These are phyloP conservation scores for Macroteleia sp. DNA, from an alignment of 2,888 invertebrate genomes.

Conservation along the genomic window DNA sequence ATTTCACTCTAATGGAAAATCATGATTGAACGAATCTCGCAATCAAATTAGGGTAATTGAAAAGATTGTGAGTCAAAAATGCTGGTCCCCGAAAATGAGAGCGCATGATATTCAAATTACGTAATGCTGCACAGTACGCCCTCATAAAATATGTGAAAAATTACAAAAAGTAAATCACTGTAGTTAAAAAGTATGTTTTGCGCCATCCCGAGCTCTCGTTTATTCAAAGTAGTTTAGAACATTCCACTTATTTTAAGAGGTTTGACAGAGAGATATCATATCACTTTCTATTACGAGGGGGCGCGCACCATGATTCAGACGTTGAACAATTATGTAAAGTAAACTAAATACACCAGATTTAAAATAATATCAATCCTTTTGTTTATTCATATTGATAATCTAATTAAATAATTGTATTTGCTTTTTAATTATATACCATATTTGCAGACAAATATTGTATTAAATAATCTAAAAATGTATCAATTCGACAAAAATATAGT, in stretches of 20 bases:
- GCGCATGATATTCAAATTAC: slow-evolving; percentile 11
- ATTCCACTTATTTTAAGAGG: slow-evolving; percentile 33
- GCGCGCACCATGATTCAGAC: slow-evolving; percentile 22
- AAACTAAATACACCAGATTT: too few species aligned
- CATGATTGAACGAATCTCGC: slow-evolving; percentile 30
- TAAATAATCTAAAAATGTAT: too few species aligned
- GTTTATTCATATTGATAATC: too few species aligned
- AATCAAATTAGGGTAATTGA: slow-evolving; percentile 18
- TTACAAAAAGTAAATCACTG: slow-evolving; percentile 4
- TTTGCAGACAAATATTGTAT: too few species aligned
- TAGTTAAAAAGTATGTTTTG: slow-evolving; percentile 3
- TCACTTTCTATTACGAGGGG: slow-evolving; percentile 17
- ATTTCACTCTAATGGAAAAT: slow-evolving; percentile 43
- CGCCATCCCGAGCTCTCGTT: slow-evolving; percentile 6
- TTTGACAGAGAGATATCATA: slow-evolving; percentile 21
- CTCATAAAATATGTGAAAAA: slow-evolving; percentile 9
- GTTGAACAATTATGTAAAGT: too few species aligned
- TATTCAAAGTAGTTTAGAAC: slow-evolving; percentile 33
- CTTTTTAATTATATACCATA: too few species aligned
- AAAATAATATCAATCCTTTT: too few species aligned
- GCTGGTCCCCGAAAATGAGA: background rate
- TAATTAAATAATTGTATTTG: too few species aligned
- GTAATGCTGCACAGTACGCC: background rate
- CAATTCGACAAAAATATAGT: too few species aligned
- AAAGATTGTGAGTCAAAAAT: background rate